phyloP scores from a whole-genome alignment of 2,888 invertebrate genomes.

The Heteromurus nitidus region DNA sequence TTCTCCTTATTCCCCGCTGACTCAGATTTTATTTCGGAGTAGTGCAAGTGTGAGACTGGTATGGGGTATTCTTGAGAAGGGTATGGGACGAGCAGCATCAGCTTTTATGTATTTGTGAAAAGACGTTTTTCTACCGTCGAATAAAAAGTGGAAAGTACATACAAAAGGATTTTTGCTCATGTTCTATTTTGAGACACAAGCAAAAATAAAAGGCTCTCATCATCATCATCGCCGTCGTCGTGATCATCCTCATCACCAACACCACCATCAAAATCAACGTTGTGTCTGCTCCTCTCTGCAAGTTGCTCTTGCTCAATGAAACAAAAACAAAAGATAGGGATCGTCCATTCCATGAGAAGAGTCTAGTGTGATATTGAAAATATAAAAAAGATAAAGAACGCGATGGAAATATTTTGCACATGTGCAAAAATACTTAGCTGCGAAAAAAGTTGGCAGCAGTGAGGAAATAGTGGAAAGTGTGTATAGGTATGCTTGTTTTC shows the following conservation, averaged over 20 bases:
- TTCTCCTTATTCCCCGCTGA: too few species aligned
- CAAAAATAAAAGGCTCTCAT: conserved; percentile 50
- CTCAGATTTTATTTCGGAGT: too few species aligned
- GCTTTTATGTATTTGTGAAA: too few species aligned
- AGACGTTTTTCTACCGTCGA: too few species aligned
- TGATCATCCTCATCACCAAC: conserved; percentile 24
- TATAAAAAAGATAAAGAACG: conserved; percentile 3
- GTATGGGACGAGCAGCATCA: too few species aligned
- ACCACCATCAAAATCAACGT: conserved; percentile 33
- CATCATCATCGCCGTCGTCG: conserved; percentile 16
- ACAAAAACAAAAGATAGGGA: conserved; percentile 47
- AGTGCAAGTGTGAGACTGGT: too few species aligned
- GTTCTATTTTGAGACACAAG: conserved; percentile 61
- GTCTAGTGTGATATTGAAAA: conserved; percentile 10
- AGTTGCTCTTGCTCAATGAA: conserved; percentile 54
- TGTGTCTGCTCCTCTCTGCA: too few species aligned
- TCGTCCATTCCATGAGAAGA: conserved; percentile 4
- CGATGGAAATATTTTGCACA: neutral
- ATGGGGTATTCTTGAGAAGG: too few species aligned
- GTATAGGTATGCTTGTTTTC: neutral
- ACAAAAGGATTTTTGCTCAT: conserved; percentile 34
- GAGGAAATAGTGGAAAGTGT: neutral
- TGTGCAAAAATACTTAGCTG: conserved; percentile 8
- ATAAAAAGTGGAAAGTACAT: neutral
- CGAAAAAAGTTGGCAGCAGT: neutral